Evolutionary conservation across 2,888 invertebrate species (phyloP), one percentile per base, ranked within the genome.

Genomic region (Andricus quercusramuli): DNA sequence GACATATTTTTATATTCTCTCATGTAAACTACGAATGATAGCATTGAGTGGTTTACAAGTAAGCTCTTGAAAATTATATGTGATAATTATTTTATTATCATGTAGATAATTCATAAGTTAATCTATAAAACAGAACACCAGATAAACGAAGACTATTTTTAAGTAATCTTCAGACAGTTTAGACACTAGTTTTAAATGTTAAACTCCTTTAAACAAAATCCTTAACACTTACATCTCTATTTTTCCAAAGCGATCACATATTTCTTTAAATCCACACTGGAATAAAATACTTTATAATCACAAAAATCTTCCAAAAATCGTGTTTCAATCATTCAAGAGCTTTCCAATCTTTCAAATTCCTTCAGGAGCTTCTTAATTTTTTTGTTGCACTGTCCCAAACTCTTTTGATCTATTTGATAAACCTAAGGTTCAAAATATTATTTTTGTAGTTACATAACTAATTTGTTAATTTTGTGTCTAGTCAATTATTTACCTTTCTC

Each of bases 381-480:
- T 22, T 78, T 87, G 3, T 78, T 62, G 44, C 84, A 87, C 8
- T 86, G 70, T 6, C 79, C 56, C 62, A 82, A 82, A 32, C 83
- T 82, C 64, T 86, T 85, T 0, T 79, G 84, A 82, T 90, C 90
- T 37, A 89, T 84, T 47, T 87, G 82, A 77, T 84, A 82, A 13
- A 89, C 81, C 90, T 89, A 76, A 13, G 5, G 15, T 62, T 62
- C 25, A 25, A 62, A 62, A n/a, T 25, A n/a, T 8, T 9, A 11
- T 59, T 59, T 62, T 25, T 62, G 5, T 22, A 62, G 13, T 25
- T 62, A n/a, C n/a, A n/a, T n/a, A 25, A 15, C 25, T 62, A 62
- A 25, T 62, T 11, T 22, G 1, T 13, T 62, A 25, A 47, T 17
- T 44, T 44, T 44, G 13, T 44, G 44, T 13, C 44, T 47, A 47